Conservation (phyloP, 2,797 vertebrate species). For the Chelmon rostratus region DNA sequence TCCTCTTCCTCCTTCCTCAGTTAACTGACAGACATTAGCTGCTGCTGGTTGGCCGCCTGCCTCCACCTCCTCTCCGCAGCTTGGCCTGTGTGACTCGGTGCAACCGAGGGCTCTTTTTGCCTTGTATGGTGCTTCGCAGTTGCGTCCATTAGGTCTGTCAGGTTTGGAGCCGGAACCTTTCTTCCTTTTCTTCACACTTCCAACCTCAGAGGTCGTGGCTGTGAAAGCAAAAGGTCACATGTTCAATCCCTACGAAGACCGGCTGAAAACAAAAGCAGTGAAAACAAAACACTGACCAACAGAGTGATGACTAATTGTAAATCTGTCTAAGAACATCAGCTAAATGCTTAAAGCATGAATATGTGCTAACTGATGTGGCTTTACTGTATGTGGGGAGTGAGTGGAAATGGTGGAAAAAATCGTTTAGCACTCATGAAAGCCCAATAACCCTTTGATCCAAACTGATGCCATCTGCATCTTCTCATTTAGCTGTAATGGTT, state of each 20-base stretch:
- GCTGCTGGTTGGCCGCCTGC: slow-evolving; percentile 19
- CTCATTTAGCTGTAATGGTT: too few relatives aligned
- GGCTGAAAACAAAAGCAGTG: neutral
- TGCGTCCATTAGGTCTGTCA: neutral
- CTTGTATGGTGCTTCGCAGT: slow-evolving; percentile 74
- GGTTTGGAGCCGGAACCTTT: slow-evolving; percentile 25
- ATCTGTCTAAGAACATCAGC: neutral
- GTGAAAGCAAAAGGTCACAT: neutral
- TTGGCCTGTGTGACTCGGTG: slow-evolving; percentile 26
- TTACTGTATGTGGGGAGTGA: neutral
- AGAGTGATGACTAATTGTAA: neutral
- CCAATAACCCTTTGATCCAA: neutral
- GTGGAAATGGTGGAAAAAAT: neutral
- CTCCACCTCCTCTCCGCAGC: slow-evolving; percentile 28
- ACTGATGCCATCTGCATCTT: neutral
- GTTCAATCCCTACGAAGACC: neutral
- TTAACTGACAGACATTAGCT: slow-evolving; percentile 60
- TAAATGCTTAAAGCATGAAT: neutral
- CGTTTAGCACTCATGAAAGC: neutral
- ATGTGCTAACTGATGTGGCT: neutral
- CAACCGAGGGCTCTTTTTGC: slow-evolving; percentile 43
- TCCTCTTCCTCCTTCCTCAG: slow-evolving; percentile 38
- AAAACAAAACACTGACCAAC: neutral
- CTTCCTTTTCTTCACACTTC: slow-evolving; percentile 35
- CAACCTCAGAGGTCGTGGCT: neutral